phyloP scores from a whole-genome alignment of 2,797 vertebrate genomes.

The Psittacula echo region DNA sequence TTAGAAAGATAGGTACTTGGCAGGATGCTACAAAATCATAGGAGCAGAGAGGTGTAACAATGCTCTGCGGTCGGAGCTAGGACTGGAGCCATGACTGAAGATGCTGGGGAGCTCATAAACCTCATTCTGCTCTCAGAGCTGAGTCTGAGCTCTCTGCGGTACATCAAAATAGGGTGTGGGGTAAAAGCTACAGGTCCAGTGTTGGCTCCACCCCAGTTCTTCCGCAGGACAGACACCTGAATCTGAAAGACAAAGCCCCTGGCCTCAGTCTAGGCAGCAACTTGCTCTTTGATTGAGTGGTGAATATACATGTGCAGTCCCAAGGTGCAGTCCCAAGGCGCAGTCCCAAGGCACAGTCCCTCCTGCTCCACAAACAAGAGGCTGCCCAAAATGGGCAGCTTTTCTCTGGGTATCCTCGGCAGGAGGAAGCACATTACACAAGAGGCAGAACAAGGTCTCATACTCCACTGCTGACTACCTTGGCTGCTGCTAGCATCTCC shows the following conservation, averaged over 20 bases:
- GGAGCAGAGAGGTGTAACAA: no score
- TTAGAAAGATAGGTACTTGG: neutral
- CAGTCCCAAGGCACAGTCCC: neutral
- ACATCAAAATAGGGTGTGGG: neutral
- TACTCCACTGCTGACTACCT: neutral
- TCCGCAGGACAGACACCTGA: neutral
- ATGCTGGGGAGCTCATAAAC: neutral
- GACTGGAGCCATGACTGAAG: neutral
- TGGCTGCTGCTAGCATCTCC: neutral
- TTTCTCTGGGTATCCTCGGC: neutral
- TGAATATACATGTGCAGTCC: neutral
- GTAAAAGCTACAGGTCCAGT: rapidly evolving
- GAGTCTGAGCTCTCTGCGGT: neutral
- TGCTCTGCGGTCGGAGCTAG: neutral
- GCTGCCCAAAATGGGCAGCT: neutral
- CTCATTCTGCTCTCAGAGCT: neutral
- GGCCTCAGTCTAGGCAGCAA: neutral
- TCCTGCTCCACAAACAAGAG: neutral
- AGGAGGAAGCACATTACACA: neutral
- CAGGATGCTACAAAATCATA: neutral
- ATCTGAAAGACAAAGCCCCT: neutral
- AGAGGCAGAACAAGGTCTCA: neutral
- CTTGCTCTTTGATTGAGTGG: neutral
- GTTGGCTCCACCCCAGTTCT: neutral
- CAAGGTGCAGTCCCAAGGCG: neutral